Percentiles rank a stretch among this genome's conserved stretches.
Evolutionary conservation across 2,113 vertebrate genomes (phyloP).

Genomic region (Gallinago paraguaiae): DNA sequence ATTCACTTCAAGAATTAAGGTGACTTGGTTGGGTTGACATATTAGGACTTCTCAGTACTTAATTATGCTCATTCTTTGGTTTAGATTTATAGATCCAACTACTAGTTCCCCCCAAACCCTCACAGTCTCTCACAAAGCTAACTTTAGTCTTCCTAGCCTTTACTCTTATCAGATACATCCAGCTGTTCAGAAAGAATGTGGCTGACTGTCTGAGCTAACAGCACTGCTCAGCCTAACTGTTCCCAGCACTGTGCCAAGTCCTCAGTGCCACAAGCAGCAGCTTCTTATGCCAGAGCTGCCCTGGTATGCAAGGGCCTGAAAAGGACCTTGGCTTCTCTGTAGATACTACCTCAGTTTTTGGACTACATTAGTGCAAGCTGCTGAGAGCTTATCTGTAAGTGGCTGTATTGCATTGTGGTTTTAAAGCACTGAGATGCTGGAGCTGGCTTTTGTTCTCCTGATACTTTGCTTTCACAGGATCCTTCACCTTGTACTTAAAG

Average conservation of each 20-base stretch:
- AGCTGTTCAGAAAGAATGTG: background rate
- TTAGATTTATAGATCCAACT: background rate
- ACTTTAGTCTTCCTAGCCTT: background rate
- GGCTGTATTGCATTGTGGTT: background rate
- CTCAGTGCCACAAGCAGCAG: background rate
- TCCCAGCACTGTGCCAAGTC: background rate
- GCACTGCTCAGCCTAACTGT: accelerated
- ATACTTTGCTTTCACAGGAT: background rate
- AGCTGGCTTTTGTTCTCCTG: background rate
- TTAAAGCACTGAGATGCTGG: background rate
- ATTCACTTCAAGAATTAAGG: background rate
- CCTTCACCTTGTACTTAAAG: background rate
- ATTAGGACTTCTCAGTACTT: background rate
- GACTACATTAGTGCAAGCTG: background rate
- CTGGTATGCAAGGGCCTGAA: background rate
- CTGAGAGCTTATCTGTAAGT: background rate
- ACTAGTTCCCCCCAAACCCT: background rate
- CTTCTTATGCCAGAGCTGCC: background rate
- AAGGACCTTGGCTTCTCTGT: accelerated
- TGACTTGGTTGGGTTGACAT: accelerated
- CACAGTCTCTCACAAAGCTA: background rate
- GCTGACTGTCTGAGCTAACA: background rate
- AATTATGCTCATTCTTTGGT: accelerated
- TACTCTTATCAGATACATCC: background rate
- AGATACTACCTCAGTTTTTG: background rate